Base-by-base conservation (phyloP, 2,888 invertebrate species). In the Lottia gigantea region DNA sequence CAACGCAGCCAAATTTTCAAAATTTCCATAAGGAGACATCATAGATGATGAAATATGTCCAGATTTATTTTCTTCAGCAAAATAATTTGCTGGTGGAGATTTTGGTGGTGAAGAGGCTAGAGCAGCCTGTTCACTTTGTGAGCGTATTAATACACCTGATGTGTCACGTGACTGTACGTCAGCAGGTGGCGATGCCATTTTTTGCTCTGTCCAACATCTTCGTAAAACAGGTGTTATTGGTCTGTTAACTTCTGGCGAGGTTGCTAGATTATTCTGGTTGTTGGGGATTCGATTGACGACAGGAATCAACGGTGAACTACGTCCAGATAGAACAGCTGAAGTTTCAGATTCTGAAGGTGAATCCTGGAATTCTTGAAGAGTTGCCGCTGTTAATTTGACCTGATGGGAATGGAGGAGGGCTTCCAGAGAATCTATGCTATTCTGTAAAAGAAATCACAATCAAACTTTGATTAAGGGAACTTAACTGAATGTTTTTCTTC, bases 351-450 rank as follows among this genome's bases (percentile, higher is more conserved):
- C 64, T 0, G 8, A 40, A 2, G 40, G 31, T 45, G 64, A 45
- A n/a, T 64, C 46, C 15, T 46, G 19, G 23, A 31, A 16, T n/a
- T 31, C 64, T n/a, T 16, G 26, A n/a, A 46, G 16, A 15, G 40
- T 46, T 0, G n/a, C 25, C 8, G 64, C 46, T 15, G 46, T 45
- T 8, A 46, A n/a, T 23, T n/a, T 26, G 23, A 40, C 19, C 14
- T 62, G 55, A 15, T 40, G 62, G 0, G 66, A 62, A 62, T 66
- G n/a, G 16, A 70, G 62, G 3, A 66, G 66, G 6, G 62, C 62
- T 19, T 70, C 70, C 55, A 55, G 11, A 2, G 55, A 55, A 55
- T 55, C 55, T 23, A 55, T 16, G 62, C 70, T 70, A 46, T 40
- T 62, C 70, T 70, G 47, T 15, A 70, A 68, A 6, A 61, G 16